Evolutionary conservation across 1,140 invertebrate genomes (phyloP), one percentile per base, ranked within the genome.

Genomic region (Apis florea): DNA sequence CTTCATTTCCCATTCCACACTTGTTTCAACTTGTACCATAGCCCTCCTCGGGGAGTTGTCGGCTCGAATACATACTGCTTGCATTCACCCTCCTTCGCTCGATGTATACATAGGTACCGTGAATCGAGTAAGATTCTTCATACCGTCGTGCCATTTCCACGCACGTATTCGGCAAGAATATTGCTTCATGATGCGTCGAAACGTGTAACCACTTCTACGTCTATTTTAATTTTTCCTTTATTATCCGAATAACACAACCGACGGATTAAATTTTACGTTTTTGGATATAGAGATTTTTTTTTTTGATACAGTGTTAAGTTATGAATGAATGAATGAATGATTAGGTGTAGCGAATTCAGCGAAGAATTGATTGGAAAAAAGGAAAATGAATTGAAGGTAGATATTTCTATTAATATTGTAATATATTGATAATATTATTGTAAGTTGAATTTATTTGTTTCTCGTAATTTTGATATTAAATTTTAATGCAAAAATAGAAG

Each of bases 11-110:
- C 78, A n/a, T 53, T 12, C n/a, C 49, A 1, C 49, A 56, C 24
- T 81, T 81, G 79, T 74, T 81, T 75, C 63, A 24, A 68, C 79
- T 81, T 75, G 53, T 67, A 80, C 61, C 71, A 11, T 31, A 67
- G 47, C 24, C 19, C 49, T 79, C 79, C 53, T 51, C 21, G 4
- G 79, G 63, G 72, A 68, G 53, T 68, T 81, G 79, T 75, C 71
- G 70, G 40, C 11, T 74, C 61, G 71, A 74, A 80, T 67, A 67
- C 63, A 80, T 67, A 67, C 63, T 24, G 61, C 51, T 80, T n/a
- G 59, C 31, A 19, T 8, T 12, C 31, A 40, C 51, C 24, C 61
- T 79, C n/a, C 51, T 17, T 53, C 47, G n/a, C n/a, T 0, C n/a
- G 15, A 59, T 63, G 15, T n/a, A 26, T 19, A 31, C 51, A 10